Base-by-base conservation (phyloP, 1,140 invertebrate species). In the Solen grandis region DNA sequence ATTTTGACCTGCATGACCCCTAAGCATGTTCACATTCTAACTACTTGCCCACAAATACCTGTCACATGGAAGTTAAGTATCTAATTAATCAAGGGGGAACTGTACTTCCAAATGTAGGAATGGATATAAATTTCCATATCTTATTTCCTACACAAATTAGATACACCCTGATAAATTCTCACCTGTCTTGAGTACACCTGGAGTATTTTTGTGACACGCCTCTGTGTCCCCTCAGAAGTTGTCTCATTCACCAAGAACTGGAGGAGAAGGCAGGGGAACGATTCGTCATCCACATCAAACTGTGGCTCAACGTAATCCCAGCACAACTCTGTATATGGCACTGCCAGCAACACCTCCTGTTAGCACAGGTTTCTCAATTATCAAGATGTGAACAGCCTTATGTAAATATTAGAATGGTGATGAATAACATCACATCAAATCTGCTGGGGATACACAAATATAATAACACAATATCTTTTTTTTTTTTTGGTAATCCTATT, bases 251-350 rank as follows among this genome's bases (percentile, higher is more conserved):
- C 97, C 95, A 96, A 95, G 91, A 98, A 98, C 91, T 97, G 96
- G 46, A 97, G 89, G 92, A 98, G 97, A 63, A 98, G 93, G 91
- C 96, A 98, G 19, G 97, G 97, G 60, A 97, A 93, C 87, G 96
- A 97, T 88, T 98, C 96, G 16, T 95, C 95, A 93, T 96, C 96
- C 76, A 95, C 94, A 88, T 96, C 96, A 86, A 95, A 95, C 55
- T 96, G 96, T 10, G 97, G 96, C 88, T 96, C 95, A 0, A 96
- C 96, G 91, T 96, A 96, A 89, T 97, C 96, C 92, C 97, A 98
- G 31, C 95, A 97, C 72, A 98, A 92, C 86, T 97, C 96, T 85
- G 97, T 96, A 88, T 96, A 98, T 52, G 95, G 94, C 57, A 98
- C 92, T 38, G 96, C 96, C 35, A 98, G 92, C 36, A 98, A 92